Conservation (phyloP, 1,140 invertebrate genomes). For the Cherax destructor region DNA sequence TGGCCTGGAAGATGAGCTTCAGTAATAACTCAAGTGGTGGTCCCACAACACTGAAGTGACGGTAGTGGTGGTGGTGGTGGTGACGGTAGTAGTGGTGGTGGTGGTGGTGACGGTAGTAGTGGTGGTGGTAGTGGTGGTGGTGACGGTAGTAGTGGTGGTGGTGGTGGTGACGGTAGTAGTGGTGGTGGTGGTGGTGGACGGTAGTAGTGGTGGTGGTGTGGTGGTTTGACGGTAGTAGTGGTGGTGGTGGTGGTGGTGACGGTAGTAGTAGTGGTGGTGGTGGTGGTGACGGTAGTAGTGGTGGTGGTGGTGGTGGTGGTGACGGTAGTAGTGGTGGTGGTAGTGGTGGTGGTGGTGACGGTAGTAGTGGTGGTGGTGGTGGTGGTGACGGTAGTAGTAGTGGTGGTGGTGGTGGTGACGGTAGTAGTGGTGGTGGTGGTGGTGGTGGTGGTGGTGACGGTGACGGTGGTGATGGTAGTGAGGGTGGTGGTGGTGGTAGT, state of each 20-base stretch:
- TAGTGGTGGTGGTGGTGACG: neutral
- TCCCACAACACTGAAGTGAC: too few relatives aligned
- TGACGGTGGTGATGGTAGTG: too few relatives aligned
- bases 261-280: neutral
- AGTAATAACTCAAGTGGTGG: too few relatives aligned
- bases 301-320: neutral
- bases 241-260: neutral
- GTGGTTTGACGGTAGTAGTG: too few relatives aligned
- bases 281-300: neutral
- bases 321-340: neutral
- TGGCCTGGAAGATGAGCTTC: too few relatives aligned
- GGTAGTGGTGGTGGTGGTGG: neutral
- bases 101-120: neutral
- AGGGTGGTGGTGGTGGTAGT: too few relatives aligned
- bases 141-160: conserved; percentile 7
- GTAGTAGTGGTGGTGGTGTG: too few relatives aligned
- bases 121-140: conserved; percentile 4
- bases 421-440: neutral
- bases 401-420: neutral
- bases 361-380: neutral
- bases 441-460: too few relatives aligned
- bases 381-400: neutral
- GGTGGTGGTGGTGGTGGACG: too few relatives aligned
- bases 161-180: too few relatives aligned
- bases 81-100: neutral